Evolutionary conservation across 2,888 invertebrate species (phyloP).

Genomic region (Limnephilus rhombicus): DNA sequence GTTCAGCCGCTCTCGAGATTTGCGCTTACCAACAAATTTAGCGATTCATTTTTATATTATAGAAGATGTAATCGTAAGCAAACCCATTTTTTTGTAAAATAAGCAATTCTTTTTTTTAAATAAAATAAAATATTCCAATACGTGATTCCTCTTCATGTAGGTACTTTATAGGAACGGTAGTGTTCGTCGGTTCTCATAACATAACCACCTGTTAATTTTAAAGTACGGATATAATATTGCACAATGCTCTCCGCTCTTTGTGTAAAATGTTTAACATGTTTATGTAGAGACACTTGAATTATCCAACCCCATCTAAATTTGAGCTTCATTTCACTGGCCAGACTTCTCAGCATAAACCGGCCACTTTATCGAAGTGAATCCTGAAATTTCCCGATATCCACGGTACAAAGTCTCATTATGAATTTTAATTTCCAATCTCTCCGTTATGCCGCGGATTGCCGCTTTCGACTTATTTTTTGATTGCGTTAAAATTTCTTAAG

Average conservation of each 20-base stretch:
- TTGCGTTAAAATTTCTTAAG: not conserved
- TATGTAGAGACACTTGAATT: not conserved
- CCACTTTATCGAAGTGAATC: not conserved
- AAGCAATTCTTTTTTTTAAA: too few species aligned
- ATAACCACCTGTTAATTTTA: not conserved
- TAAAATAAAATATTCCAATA: too few species aligned
- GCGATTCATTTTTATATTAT: too few species aligned
- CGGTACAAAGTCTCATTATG: not conserved
- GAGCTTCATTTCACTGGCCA: not conserved
- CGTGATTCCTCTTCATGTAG: too few species aligned
- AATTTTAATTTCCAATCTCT: constrained; percentile 3
- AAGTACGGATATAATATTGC: not conserved
- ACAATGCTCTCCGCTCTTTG: not conserved
- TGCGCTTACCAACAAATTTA: too few species aligned
- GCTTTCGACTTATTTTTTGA: not conserved
- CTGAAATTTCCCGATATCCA: not conserved
- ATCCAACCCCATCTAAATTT: not conserved
- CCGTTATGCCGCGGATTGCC: not conserved
- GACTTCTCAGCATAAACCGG: not conserved
- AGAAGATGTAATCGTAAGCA: too few species aligned
- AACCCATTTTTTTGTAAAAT: too few species aligned
- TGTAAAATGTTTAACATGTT: not conserved
- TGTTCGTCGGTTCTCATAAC: too few species aligned
- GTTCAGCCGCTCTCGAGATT: too few species aligned
- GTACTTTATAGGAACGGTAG: too few species aligned